Percentiles rank a stretch among this genome's conserved stretches.
Conservation (phyloP, 2,797 vertebrate genomes). For the Neosalanx taihuensis region DNA sequence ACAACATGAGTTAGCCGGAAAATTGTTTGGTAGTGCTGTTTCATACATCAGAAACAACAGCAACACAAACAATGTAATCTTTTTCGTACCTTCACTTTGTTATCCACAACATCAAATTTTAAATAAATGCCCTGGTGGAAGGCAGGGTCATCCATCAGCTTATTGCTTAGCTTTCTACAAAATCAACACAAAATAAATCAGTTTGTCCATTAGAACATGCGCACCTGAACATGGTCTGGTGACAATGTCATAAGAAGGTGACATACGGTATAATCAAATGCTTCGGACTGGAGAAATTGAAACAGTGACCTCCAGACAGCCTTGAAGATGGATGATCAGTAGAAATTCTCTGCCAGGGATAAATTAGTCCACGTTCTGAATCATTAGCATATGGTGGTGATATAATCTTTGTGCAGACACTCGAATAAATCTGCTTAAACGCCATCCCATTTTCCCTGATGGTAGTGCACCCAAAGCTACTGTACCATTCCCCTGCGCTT, state of each 20-base stretch:
- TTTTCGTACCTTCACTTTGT: too few species aligned
- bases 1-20: too few species aligned
- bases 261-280: constrained; percentile 17
- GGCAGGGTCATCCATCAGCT: too few species aligned
- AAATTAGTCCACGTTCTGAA: constrained; percentile 30
- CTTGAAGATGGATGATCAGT: constrained; percentile 15
- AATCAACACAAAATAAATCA: neutral
- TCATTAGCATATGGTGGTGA: constrained; percentile 50
- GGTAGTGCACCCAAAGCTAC: constrained; percentile 23
- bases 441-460: constrained; percentile 30
- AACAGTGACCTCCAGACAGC: constrained; percentile 6
- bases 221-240: neutral
- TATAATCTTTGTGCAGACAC: constrained; percentile 53
- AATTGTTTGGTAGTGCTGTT: too few species aligned
- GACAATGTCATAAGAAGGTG: constrained; percentile 16
- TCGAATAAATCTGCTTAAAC: constrained; percentile 55
- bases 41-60: too few species aligned
- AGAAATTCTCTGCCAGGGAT: constrained; percentile 39
- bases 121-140: too few species aligned
- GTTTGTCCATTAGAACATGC: neutral
- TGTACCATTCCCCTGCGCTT: neutral
- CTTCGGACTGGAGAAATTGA: neutral
- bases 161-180: too few species aligned
- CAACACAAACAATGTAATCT: too few species aligned
- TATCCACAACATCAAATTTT: too few species aligned